Evolutionary conservation across 92 coral and sea anemone genomes (phyloP).

Genomic region (Phenganax stokvisi): DNA sequence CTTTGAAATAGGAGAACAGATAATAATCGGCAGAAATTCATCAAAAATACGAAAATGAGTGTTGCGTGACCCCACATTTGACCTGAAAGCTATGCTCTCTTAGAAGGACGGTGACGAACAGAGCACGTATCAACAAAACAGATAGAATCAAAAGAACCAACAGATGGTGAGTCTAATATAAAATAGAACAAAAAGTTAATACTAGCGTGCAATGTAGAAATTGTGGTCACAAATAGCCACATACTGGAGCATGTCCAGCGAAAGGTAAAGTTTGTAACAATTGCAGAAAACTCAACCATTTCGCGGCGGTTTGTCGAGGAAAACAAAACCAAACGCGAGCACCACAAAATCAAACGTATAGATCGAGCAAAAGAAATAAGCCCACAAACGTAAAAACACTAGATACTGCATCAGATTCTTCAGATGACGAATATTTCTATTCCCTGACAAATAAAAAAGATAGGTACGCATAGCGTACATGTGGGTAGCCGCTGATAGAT

Average conservation of each 20-base stretch:
- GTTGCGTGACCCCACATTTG: not conserved
- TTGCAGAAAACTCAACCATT: slow-evolving; percentile 35
- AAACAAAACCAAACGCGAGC: not conserved
- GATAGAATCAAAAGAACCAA: not conserved
- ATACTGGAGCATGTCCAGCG: slow-evolving; percentile 29
- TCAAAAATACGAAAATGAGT: not conserved
- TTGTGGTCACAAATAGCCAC: too few relatives aligned
- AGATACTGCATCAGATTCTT: not conserved
- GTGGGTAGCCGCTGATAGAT: too few relatives aligned
- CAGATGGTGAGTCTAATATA: not conserved
- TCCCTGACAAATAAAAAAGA: not conserved
- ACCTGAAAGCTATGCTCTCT: not conserved
- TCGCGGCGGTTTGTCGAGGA: slow-evolving; percentile 31
- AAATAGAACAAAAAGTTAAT: not conserved
- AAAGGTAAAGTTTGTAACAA: slow-evolving; percentile 29
- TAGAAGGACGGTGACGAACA: not conserved
- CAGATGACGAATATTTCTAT: slow-evolving; percentile 22
- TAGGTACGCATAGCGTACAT: not conserved
- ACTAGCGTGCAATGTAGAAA: too few relatives aligned
- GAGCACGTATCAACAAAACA: not conserved
- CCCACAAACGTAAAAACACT: not conserved
- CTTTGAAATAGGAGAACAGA: too few relatives aligned
- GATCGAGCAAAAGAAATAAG: too few relatives aligned
- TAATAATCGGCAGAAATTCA: not conserved
- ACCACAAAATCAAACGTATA: not conserved